These are phyloP conservation scores for Sphaerodactylus townsendi DNA, from an alignment of 2,113 vertebrate genomes.

Conservation along the genomic window DNA sequence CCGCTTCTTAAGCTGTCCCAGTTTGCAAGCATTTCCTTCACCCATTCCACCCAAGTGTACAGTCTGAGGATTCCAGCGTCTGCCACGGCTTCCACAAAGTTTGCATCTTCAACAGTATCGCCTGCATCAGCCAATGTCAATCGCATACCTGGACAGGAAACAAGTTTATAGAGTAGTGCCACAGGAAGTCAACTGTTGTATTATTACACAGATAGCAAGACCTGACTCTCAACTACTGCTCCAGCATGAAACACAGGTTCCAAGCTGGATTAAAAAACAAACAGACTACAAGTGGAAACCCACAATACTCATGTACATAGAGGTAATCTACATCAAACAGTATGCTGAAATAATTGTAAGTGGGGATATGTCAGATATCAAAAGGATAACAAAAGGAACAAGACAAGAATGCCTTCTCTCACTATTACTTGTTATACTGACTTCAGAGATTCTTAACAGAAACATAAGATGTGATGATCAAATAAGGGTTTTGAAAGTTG, in stretches of 20 bases:
- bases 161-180: rapidly evolving
- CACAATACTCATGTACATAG: too few relatives aligned
- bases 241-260: not conserved
- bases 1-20: constrained; percentile 88
- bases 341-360: too few relatives aligned
- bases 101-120: constrained; percentile 97
- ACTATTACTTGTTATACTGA: too few relatives aligned
- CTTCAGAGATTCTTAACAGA: too few relatives aligned
- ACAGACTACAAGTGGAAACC: not conserved
- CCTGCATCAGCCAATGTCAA: constrained; percentile 94
- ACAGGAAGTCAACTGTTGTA: not conserved
- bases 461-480: too few relatives aligned
- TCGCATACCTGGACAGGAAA: constrained; percentile 88
- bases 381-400: too few relatives aligned
- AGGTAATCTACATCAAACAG: too few relatives aligned
- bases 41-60: constrained; percentile 97
- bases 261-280: too few relatives aligned
- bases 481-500: too few relatives aligned
- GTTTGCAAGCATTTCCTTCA: constrained; percentile 96
- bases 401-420: too few relatives aligned
- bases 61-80: constrained; percentile 96
- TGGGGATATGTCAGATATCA: too few relatives aligned
- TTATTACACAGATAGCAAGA: not conserved
- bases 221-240: not conserved
- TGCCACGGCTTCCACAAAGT: constrained; percentile 97